Percentiles rank a stretch among this genome's conserved stretches.
These are phyloP conservation scores for Orientallactaga bullata DNA, from an alignment of 2,113 vertebrate genomes.

Conservation along the genomic window DNA sequence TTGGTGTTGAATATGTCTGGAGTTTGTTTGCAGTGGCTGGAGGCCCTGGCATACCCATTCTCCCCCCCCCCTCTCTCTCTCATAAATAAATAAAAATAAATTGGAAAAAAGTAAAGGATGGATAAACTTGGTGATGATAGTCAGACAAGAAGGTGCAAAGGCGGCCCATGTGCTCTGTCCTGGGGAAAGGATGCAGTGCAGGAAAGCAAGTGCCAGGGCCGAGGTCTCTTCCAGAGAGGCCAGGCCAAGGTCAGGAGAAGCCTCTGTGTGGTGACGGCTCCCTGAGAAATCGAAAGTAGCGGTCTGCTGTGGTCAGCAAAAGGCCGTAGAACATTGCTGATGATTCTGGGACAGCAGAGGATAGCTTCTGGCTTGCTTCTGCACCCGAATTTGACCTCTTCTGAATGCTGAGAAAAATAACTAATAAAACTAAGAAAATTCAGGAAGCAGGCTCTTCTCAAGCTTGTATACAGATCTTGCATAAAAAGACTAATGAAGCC, in stretches of 20 bases:
- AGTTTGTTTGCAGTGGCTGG: no score
- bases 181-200: not conserved
- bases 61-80: no score
- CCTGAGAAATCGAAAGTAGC: not conserved
- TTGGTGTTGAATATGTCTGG: no score
- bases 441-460: not conserved
- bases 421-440: not conserved
- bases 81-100: no score
- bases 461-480: not conserved
- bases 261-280: not conserved
- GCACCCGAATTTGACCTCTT: not conserved
- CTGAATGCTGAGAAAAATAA: not conserved
- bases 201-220: not conserved
- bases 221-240: not conserved
- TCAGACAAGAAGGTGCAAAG: not conserved
- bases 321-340: not conserved
- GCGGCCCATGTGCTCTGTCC: not conserved
- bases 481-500: not conserved
- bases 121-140: no score
- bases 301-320: conserved; percentile 46
- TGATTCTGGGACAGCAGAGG: not conserved
- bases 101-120: no score
- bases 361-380: not conserved
- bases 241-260: not conserved
- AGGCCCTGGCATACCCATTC: no score